These are phyloP conservation scores for Sapayoa aenigma DNA, from an alignment of 2,113 vertebrate genomes.

Conservation along the genomic window DNA sequence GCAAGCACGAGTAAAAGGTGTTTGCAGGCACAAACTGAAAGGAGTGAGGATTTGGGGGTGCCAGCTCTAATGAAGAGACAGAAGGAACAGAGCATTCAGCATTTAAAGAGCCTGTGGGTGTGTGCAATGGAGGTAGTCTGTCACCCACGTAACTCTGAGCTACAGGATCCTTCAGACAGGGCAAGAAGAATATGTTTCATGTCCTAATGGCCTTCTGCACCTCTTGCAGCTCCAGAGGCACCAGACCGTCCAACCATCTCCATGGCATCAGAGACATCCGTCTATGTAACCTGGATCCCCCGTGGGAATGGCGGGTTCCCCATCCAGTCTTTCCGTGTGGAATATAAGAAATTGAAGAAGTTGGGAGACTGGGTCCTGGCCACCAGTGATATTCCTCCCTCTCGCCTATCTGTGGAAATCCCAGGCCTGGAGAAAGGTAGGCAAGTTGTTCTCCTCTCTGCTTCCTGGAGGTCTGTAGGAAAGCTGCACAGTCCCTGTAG, in stretches of 20 bases:
- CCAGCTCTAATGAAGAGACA: background rate
- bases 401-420: conserved; percentile 95
- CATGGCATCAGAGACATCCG: conserved; percentile 91
- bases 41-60: background rate
- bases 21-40: background rate
- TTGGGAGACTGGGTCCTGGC: conserved; percentile 90
- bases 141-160: background rate
- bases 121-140: background rate
- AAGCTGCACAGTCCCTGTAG: background rate
- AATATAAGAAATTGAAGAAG: conserved; percentile 92
- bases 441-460: background rate
- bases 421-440: conserved; percentile 91
- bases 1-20: background rate
- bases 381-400: conserved; percentile 92
- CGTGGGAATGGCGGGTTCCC: conserved; percentile 94
- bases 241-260: conserved; percentile 96
- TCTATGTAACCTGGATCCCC: conserved; percentile 97
- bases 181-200: background rate
- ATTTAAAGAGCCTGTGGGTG: background rate
- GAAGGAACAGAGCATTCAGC: background rate
- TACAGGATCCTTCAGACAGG: background rate
- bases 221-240: conserved; percentile 88
- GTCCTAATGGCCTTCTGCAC: background rate
- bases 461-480: background rate
- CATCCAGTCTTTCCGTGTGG: conserved; percentile 93